Evolutionary conservation across 2,797 vertebrate genomes (phyloP), one percentile per base, ranked within the genome.

Genomic region (Enoplosus armatus): DNA sequence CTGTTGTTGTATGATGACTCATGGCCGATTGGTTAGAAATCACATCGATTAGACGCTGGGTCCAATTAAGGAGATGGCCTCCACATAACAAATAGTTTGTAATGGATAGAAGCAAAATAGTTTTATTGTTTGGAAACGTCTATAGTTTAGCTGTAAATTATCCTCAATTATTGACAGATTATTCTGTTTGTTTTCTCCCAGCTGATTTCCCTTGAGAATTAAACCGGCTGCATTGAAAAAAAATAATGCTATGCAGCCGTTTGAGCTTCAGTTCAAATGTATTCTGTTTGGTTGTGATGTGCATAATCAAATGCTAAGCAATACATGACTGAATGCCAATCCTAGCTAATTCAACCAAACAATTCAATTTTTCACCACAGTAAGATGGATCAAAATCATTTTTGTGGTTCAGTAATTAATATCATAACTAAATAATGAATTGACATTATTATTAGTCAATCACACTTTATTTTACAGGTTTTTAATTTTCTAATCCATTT

Each of bases 131-230:
- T 87, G 79, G 47, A 85, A 82, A 85, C 15, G 24, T 89, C 80
- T 61, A 72, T 84, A 64, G 69, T 83, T 90, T 76, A 85, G 89
- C 67, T 84, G 83, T 93, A 88, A 89, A 93, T 93, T 89, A 83
- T 88, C 72, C 73, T 72, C 82, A 90, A 74, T 91, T 90, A 92
- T 92, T 92, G 92, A 84, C 87, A 84, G 80, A 93, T 93, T 88
- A 89, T 88, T 84, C 79, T 81, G 64, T 60, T 53, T 72, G 70
- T 90, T 91, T 90, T 91, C 77, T 61, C 27, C 69, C 62, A 56
- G 77, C 76, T 92, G 87, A 93, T 94, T 93, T 94, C 91, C 90
- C 89, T 0, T 0, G 90, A 88, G 92, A 79, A 70, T 15, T 15
- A 27, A 87, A 80, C 78, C 29, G 35, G 60, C 43, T 51, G 73